Evolutionary conservation across 2,113 vertebrate genomes (phyloP), one percentile per base, ranked within the genome.

Genomic region (Leptodactylus fuscus): DNA sequence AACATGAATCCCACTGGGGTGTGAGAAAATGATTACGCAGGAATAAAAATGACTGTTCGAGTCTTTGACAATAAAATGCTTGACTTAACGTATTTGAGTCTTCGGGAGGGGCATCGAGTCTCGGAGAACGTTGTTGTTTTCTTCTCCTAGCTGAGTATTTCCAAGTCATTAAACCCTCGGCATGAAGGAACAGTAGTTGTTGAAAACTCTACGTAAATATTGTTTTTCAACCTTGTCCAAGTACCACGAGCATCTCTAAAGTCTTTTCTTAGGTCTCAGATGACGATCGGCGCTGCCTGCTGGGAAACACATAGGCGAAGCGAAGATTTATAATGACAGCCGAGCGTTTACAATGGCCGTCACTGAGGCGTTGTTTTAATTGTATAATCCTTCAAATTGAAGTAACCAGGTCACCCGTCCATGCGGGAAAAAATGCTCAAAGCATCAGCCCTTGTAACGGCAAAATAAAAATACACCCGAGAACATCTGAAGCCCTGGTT

Each of bases 351-450:
- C 84, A 70, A 29, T 38, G 44, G 16, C 24, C n/a, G 73, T 76
- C 83, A 58, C 58, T 4, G 0, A 2, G 70, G 81, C 27, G 83
- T 38, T 24, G 46, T 44, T 89, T 81, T 82, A 75, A 41, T n/a
- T 49, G n/a, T 55, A 69, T 85, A 67, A 71, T 74, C 80, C 73
- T 82, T 82, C 71, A 78, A 55, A 83, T 81, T 87, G 81, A 51
- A 1, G 58, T 34, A 36, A 22, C 27, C 74, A 78, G 76, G 18
- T 8, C 84, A 88, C 46, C 18, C 8, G 6, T 10, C 4, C 83
- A 87, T 29, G 22, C 10, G 8, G 80, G 46, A 73, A 46, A 62
- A 77, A 87, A 85, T 5, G 22, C 81, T 92, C 79, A 18, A 76
- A 27, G 65, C 44, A 81, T 22, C 79, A 34, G 55, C 29, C 11